Percentiles rank a stretch among this genome's conserved stretches.
phyloP scores from a whole-genome alignment of 2,888 invertebrate genomes.

The Apocheima hispidaria region DNA sequence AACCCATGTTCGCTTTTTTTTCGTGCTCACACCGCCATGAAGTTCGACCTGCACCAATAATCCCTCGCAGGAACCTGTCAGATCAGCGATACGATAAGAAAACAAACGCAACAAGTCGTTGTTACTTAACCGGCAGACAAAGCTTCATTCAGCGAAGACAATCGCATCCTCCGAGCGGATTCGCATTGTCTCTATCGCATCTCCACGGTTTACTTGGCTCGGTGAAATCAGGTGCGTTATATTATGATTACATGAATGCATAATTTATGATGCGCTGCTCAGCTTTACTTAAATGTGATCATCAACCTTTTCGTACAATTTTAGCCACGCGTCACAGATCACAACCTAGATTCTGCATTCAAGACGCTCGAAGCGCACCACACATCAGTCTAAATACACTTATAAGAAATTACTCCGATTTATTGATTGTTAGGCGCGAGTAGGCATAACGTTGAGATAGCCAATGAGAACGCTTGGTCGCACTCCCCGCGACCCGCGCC shows the following conservation, averaged over 20 bases:
- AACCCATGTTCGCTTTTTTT: not conserved
- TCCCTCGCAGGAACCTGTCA: constrained; percentile 29
- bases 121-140: constrained; percentile 43
- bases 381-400: no score
- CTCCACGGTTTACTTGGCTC: constrained; percentile 41
- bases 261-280: not conserved
- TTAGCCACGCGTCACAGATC: no score
- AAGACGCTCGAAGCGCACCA: no score
- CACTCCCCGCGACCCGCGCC: no score
- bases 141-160: constrained; percentile 41
- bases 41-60: constrained; percentile 32
- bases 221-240: constrained; percentile 41
- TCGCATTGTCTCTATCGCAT: constrained; percentile 45
- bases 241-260: constrained; percentile 23
- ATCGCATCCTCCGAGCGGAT: constrained; percentile 42
- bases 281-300: no score
- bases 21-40: constrained; percentile 21
- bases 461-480: no score
- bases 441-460: no score
- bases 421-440: no score
- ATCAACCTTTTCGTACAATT: no score
- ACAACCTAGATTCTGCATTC: no score
- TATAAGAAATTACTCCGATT: no score
- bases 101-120: constrained; percentile 44
- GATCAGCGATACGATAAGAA: constrained; percentile 39